phyloP scores from a whole-genome alignment of 2,797 vertebrate genomes.

The Hirundo rustica region DNA sequence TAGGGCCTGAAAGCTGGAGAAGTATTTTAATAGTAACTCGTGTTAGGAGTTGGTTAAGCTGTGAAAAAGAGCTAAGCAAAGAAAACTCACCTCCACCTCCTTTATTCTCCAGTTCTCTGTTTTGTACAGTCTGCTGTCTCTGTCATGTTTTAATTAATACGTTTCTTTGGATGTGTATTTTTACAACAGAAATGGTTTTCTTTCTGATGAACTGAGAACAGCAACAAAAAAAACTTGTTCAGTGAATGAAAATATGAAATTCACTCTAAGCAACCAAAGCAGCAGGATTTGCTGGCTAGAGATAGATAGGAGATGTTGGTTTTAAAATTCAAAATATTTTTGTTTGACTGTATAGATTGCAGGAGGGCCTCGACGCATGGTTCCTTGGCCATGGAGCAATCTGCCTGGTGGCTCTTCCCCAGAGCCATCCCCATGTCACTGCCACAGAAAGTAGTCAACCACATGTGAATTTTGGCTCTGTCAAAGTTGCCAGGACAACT shows the following conservation, averaged over 20 bases:
- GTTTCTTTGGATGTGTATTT: neutral
- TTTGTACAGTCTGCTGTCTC: neutral
- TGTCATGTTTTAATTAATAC: neutral
- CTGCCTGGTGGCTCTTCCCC: neutral
- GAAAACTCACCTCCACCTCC: neutral
- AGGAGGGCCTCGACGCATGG: fast-evolving
- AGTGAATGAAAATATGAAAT: neutral
- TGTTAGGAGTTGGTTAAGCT: neutral
- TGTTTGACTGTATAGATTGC: neutral
- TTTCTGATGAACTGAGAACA: too few species aligned
- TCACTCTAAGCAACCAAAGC: neutral
- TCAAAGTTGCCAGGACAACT: neutral
- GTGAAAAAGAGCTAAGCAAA: neutral
- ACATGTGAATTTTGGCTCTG: neutral
- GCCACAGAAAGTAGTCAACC: neutral
- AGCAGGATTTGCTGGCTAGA: neutral
- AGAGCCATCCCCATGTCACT: neutral
- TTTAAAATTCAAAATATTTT: neutral
- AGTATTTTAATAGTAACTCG: neutral
- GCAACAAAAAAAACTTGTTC: neutral
- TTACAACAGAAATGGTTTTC: neutral
- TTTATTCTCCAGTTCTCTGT: neutral
- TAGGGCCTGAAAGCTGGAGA: neutral
- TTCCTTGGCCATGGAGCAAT: neutral
- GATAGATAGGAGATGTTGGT: neutral